Base-by-base conservation (phyloP, 2,888 invertebrate species). In the Cosmorhoe ocellata region DNA sequence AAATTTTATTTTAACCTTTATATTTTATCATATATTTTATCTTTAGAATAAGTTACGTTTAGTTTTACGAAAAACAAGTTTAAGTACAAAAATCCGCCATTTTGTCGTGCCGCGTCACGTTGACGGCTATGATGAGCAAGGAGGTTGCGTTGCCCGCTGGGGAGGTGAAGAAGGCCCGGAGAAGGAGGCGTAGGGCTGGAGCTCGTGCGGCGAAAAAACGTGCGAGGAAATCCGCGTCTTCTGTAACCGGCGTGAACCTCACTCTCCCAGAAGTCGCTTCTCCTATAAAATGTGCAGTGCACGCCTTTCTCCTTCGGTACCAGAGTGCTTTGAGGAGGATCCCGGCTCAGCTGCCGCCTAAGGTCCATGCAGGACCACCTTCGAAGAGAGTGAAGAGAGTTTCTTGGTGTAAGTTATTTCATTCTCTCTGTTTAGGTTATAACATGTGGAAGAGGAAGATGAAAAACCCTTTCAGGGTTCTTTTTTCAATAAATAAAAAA, bases 351-450 rank as follows among this genome's bases (percentile, higher is more conserved):
- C 61, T 85, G 34, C 90, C 90, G 42, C 90, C 90, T 24, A 81
- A 67, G 53, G 64, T 89, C 10, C 81, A 73, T 60, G 83, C 88
- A 3, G 88, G 89, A 0, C 90, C 88, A 8, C 83, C 84, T 2
- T 72, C 84, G 36, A 88, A 87, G 63, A 74, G 90, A 44, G 81
- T 86, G 52, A 89, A 88, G 54, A 73, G 88, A 5, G 90, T 90
- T 6, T 90, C 90, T 28, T 89, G 87, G 89, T 75, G 90, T 90
- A 78, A 90, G 90, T 87, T 10, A 44, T 32, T 22, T 24, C 10
- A 22, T 3, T 11, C n/a, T 32, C 8, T 32, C 13, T 31, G 18
- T 18, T 18, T 5, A 18, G 18, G 5, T 18, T 18, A 18, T 2
- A 2, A 18, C 3, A 18, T n/a, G 18, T 2, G 18, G 18, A 18